phyloP scores from a whole-genome alignment of 2,888 invertebrate species.

The Ormia ochracea region DNA sequence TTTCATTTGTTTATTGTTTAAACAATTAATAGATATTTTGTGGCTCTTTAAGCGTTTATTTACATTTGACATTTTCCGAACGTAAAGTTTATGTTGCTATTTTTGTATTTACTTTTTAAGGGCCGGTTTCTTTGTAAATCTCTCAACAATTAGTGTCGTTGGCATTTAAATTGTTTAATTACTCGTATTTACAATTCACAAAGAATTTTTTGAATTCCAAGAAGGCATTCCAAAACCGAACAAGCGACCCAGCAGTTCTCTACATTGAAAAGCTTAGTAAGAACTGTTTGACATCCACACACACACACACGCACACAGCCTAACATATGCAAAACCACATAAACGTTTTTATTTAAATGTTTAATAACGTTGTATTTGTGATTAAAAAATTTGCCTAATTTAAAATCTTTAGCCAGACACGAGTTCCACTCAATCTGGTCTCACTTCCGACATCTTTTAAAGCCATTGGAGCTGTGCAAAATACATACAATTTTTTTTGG shows the following conservation, averaged over 20 bases:
- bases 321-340: no score
- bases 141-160: slow-evolving; percentile 50
- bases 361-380: slow-evolving; percentile 15
- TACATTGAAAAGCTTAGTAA: no score
- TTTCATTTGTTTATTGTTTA: slow-evolving; percentile 12
- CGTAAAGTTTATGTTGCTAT: slow-evolving; percentile 37
- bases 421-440: slow-evolving; percentile 6
- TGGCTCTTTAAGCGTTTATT: slow-evolving; percentile 30
- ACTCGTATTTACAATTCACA: no score
- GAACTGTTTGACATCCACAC: no score
- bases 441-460: not conserved
- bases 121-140: slow-evolving; percentile 24
- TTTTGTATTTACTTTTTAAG: slow-evolving; percentile 38
- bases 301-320: no score
- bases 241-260: no score
- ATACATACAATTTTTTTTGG: not conserved
- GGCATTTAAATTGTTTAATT: slow-evolving; percentile 46
- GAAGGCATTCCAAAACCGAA: no score
- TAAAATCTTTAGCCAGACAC: not conserved
- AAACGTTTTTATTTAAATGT: not conserved
- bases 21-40: not conserved
- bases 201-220: no score
- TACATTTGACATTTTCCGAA: slow-evolving; percentile 26
- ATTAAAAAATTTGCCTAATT: not conserved
- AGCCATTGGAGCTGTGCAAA: not conserved